Base-by-base conservation (phyloP, 23 tunicate species). In the Styela clava region DNA sequence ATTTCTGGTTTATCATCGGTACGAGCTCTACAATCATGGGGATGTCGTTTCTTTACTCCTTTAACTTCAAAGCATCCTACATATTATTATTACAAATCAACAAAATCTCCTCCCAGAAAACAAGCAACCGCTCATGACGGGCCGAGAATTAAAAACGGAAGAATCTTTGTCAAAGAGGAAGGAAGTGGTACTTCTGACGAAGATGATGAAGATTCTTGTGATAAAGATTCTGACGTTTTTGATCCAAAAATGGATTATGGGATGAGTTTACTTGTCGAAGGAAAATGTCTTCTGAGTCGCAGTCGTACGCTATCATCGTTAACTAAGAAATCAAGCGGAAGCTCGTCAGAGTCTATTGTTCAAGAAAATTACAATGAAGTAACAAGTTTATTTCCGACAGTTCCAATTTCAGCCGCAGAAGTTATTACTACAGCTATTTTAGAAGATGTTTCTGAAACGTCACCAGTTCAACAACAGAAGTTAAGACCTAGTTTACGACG, bases 161-260 rank as follows among this genome's bases (percentile, higher is more conserved):
- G 33, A 52, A 33, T 16, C 22, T 36, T 29, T 26, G 30, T 67
- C 0, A 27, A 16, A 1, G 71, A 67, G 31, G 81, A 76, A 21
- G 35, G 27, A 22, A 20, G 0, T 26, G 30, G 31, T 67, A 18
- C 71, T 18, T 51, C 69, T 61, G 63, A 68, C 31, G 78, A 35
- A 35, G 63, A 36, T n/a, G 68, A 71, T 24, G 77, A 72, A 12
- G 88, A 85, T 22, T 33, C 52, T 52, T 21, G 64, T 29, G 64
- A 36, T 29, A 44, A 29, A 33, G 81, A 76, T 24, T 76, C 81
- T 25, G 95, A 89, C 24, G 95, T 89, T 35, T 89, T 91, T 86
- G 97, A 91, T 82, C 80, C 85, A 19, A 63, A 61, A 28, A 71
- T 85, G 87, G 97, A 91, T 44, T 91, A 82, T 64, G 97, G 97